A percentile compares a stretch with the other conserved stretches of the same genome.
These are phyloP conservation scores for Brachyrhaphis roseni DNA, from an alignment of 2,797 vertebrate species.

Conservation along the genomic window DNA sequence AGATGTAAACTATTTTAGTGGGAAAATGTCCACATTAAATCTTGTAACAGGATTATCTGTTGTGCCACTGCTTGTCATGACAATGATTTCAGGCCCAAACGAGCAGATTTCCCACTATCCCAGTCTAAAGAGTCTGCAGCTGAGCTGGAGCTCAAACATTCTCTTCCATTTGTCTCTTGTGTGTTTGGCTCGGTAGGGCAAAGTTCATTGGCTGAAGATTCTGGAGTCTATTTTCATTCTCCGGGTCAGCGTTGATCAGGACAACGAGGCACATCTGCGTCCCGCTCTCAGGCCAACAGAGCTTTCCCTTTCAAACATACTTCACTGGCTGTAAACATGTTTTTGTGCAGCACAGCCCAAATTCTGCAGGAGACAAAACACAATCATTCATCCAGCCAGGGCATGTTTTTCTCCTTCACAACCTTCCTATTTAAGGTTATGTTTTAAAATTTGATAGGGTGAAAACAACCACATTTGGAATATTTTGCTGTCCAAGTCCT, in stretches of 20 bases:
- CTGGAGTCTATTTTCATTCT: constrained; percentile 1
- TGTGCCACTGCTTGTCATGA: neutral
- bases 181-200: neutral
- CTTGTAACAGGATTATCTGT: neutral
- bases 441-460: neutral
- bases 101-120: neutral
- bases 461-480: neutral
- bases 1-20: no score
- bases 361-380: neutral
- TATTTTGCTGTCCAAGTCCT: neutral
- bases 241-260: constrained; percentile 36
- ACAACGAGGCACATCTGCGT: constrained; percentile 19
- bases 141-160: neutral
- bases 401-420: neutral
- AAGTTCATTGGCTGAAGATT: constrained; percentile 24
- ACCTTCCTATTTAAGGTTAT: neutral
- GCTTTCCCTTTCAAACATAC: constrained; percentile 2
- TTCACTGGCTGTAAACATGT: constrained; percentile 48
- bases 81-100: neutral
- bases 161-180: neutral
- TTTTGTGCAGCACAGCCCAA: constrained; percentile 16
- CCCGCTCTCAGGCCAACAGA: neutral
- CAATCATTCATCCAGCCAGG: neutral
- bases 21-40: neutral
- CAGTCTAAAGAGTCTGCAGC: no score